Evolutionary conservation across 2,888 invertebrate species (phyloP), one percentile per base, ranked within the genome.

Genomic region (Philonicus albiceps): DNA sequence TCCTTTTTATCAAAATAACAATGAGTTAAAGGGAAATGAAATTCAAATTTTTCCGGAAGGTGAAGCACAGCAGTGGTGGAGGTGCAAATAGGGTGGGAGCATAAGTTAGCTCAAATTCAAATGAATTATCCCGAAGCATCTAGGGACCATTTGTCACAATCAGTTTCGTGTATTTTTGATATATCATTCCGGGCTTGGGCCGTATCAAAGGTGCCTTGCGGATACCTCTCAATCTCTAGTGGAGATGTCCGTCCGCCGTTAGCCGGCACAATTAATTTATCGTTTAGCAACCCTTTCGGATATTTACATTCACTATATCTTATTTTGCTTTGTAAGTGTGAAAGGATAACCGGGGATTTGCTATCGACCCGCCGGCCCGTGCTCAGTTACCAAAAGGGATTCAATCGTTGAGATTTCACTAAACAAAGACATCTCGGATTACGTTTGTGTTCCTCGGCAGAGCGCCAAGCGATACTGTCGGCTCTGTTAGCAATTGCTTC

Each of bases 1-100:
- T 86, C 86, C 86, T 87, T 87, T 86, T 87, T 87, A 87, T 87
- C 87, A 87, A 87, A 87, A 86, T 87, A 86, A 87, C 87, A 87
- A 87, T 87, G 87, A 86, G 86, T 86, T 87, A 85, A 84, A 49
- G 86, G 87, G 87, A 87, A 87, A 87, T 87, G 87, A 87, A 87
- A 87, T 87, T 87, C 87, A 87, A 87, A 87, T 87, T 87, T 87
- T 87, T 86, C 87, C 22, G 31, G 31, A 86, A 76, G 84, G 73
- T 73, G 40, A 84, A 84, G 40, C 16, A 3, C 16, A 31, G 11
- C 8, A n/a, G 16, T 40, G 49, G 49, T 73, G 19, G 37, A 49
- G 27, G 27, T 78, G 78, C 49, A 49, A 43, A 43, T n/a, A 27
- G 64, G 3, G 49, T 16, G 43, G 49, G 27, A 78, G 22, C 49